Evolutionary conservation across 2,113 vertebrate genomes (phyloP), one percentile per base, ranked within the genome.

Genomic region (Pampusana beccarii): DNA sequence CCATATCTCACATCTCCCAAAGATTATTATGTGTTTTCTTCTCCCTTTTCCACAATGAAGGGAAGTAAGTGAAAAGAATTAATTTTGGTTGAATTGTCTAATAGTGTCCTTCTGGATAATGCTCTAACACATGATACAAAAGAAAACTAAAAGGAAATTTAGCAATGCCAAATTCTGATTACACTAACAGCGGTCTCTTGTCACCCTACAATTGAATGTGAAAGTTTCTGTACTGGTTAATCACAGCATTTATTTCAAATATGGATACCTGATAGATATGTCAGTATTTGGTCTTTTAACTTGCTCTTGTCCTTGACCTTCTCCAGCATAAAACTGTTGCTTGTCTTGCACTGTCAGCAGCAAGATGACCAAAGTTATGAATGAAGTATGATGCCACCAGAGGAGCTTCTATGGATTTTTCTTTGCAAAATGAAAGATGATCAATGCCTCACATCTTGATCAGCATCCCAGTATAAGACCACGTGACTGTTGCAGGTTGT

Each of bases 231-330:
- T 86, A n/a, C 20, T 57, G 34, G 14, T 13, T 92, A 86, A 86
- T 82, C 42, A 31, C 62, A 82, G 6, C 16, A 92, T 53, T 93
- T 89, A 84, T 46, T 81, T 93, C 38, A 93, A 75, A 92, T 2
- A 3, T 40, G 36, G 40, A 8, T 86, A 53, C 50, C 77, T 84
- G 17, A 56, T 33, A 81, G 33, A 26, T 50, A 62, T n/a, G 40
- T 71, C 65, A 80, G 54, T 88, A 96, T 85, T 91, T 97, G 33
- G 11, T 73, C 56, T 78, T 75, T 71, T 83, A 71, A 54, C 29
- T 58, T 92, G 38, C 24, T 75, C 14, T 75, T 75, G 6, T 87
- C 44, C 38, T 90, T 16, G 8, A 66, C 61, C 33, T 89, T 88
- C 33, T 84, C 26, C 21, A 65, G 9, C 16, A 66, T n/a, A n/a